Evolutionary conservation across 1,140 invertebrate species (phyloP).

Genomic region (Periplaneta americana): DNA sequence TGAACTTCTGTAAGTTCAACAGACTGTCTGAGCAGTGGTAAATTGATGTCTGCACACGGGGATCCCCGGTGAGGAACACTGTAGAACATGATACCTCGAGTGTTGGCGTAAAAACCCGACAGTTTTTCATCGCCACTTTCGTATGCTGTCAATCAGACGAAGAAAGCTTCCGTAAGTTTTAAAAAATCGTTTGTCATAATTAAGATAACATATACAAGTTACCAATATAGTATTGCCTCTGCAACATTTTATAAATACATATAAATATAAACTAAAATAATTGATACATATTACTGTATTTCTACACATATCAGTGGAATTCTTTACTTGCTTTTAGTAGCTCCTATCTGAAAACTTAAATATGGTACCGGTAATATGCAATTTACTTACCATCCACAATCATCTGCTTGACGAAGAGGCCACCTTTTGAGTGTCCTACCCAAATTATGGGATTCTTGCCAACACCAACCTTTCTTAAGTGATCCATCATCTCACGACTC

Average conservation of each 20-base stretch:
- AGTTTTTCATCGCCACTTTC: constrained; percentile 23
- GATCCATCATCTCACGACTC: constrained; percentile 57
- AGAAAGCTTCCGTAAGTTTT: no score
- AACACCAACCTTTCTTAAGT: constrained; percentile 49
- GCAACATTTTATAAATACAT: no score
- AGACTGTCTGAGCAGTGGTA: constrained; percentile 43
- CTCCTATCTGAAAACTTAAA: no score
- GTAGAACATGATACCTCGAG: constrained; percentile 61
- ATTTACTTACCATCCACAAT: constrained; percentile 45
- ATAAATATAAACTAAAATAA: no score
- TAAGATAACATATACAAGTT: no score
- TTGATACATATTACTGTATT: no score
- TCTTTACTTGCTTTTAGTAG: no score
- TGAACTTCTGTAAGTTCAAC: constrained; percentile 56
- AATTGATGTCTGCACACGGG: constrained; percentile 55
- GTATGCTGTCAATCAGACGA: constrained; percentile 30
- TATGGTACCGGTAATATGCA: no score
- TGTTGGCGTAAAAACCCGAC: constrained; percentile 26
- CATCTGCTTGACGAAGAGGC: constrained; percentile 65
- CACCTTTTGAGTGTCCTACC: constrained; percentile 67
- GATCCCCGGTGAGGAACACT: constrained; percentile 69
- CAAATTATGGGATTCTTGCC: constrained; percentile 58
- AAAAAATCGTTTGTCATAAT: no score
- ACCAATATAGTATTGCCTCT: no score
- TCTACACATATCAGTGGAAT: no score